A percentile compares a stretch with the other conserved stretches of the same genome.
These are phyloP conservation scores for Cryptoblepharus egeriae DNA, from an alignment of 2,797 vertebrate genomes.

Conservation along the genomic window DNA sequence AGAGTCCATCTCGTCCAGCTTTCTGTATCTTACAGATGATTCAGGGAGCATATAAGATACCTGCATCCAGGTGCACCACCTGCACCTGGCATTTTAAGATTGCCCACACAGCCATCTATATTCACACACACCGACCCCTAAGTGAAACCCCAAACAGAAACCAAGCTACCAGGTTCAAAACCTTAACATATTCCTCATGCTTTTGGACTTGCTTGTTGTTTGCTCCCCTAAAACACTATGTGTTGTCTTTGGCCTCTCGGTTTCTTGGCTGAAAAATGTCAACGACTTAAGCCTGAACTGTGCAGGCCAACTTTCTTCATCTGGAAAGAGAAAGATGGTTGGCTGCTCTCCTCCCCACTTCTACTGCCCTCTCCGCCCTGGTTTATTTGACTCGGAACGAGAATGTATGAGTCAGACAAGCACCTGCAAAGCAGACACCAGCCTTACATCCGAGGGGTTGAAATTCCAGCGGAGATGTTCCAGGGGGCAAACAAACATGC, in stretches of 20 bases:
- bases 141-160: too few species aligned
- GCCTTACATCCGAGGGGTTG: constrained; percentile 14
- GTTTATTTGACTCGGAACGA: constrained; percentile 23
- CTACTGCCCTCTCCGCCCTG: background rate
- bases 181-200: background rate
- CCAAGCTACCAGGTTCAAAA: background rate
- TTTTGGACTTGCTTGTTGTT: background rate
- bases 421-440: background rate
- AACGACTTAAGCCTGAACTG: background rate
- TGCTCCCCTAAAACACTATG: background rate
- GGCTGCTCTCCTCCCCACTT: background rate
- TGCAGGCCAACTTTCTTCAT: background rate
- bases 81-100: too few species aligned
- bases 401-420: constrained; percentile 13
- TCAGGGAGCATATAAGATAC: too few species aligned
- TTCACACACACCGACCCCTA: too few species aligned
- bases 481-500: constrained; percentile 30
- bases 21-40: too few species aligned
- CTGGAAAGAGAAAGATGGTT: background rate
- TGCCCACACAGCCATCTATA: too few species aligned
- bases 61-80: too few species aligned
- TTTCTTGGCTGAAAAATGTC: constrained; percentile 5
- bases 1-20: too few species aligned
- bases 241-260: background rate
- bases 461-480: background rate